phyloP scores from a whole-genome alignment of 1,140 invertebrate genomes.

The Globodera rostochiensis region DNA sequence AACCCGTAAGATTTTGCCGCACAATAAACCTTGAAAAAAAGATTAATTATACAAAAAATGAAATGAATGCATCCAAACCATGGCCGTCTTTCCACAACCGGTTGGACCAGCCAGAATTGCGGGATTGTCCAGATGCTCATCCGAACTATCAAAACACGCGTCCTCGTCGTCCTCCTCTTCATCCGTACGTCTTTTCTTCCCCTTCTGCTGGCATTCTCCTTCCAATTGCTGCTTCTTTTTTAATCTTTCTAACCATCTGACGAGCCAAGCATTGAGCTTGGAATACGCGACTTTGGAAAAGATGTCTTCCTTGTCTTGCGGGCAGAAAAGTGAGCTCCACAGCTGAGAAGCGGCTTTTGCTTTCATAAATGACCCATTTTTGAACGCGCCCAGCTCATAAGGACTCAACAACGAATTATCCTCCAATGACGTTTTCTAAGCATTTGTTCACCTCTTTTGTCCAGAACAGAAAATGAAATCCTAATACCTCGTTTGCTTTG shows the following conservation, averaged over 20 bases:
- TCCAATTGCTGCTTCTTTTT: conserved; percentile 1
- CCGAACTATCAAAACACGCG: conserved; percentile 4
- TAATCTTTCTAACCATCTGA: background rate
- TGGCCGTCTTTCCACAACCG: conserved; percentile 18
- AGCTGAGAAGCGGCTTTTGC: background rate
- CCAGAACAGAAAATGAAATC: too few species aligned
- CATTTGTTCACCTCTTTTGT: background rate
- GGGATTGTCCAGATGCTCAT: background rate
- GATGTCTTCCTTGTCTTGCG: conserved; percentile 3
- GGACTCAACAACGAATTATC: background rate
- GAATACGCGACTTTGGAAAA: conserved; percentile 11
- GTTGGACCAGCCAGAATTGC: conserved; percentile 16
- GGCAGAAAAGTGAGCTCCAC: conserved; percentile 11
- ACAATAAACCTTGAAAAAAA: conserved; percentile 26
- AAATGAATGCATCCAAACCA: background rate
- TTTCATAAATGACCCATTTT: conserved; percentile 4
- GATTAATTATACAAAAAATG: background rate
- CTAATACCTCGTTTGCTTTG: background rate
- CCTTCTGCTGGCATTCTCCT: background rate
- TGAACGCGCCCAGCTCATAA: background rate
- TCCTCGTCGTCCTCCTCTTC: conserved; percentile 20
- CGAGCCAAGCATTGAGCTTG: conserved; percentile 10
- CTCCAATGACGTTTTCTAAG: background rate
- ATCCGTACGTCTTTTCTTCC: conserved; percentile 24
- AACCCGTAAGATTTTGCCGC: conserved; percentile 15